Conservation (phyloP, 2,113 vertebrate genomes). For the Aleadryas rufinucha region DNA sequence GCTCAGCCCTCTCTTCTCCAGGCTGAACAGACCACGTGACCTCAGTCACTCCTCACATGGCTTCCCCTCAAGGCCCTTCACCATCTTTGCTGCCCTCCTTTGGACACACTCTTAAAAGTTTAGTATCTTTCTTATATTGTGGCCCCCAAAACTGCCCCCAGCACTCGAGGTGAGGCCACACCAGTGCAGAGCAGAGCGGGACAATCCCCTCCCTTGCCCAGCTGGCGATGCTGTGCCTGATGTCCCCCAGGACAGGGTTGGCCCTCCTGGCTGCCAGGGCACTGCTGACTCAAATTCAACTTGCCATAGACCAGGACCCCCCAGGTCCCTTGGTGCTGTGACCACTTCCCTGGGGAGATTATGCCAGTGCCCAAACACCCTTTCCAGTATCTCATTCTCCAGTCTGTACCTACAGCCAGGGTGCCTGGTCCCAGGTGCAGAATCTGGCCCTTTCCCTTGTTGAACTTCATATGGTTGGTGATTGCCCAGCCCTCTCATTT, state of each 20-base stretch:
- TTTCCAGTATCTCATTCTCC: neutral
- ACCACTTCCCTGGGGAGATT: neutral
- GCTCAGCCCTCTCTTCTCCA: neutral
- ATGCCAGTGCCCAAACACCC: neutral
- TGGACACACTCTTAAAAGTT: neutral
- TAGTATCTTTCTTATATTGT: neutral
- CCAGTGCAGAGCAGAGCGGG: neutral
- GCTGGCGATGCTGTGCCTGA: neutral
- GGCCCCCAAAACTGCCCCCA: neutral
- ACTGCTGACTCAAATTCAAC: neutral
- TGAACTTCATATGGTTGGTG: neutral
- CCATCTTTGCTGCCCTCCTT: neutral
- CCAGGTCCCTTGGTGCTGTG: neutral
- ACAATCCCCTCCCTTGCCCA: neutral
- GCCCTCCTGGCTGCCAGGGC: neutral
- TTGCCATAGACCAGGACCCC: neutral
- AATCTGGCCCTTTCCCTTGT: neutral
- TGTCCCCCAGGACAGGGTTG: accelerated
- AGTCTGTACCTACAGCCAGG: neutral
- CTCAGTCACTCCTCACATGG: neutral
- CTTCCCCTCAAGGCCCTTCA: neutral
- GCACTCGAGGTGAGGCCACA: neutral
- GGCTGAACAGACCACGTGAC: neutral
- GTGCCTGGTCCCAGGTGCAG: neutral
- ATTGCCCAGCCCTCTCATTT: neutral